Evolutionary conservation across 2,888 invertebrate genomes (phyloP), one percentile per base, ranked within the genome.

Genomic region (Patella ulyssiponensis): DNA sequence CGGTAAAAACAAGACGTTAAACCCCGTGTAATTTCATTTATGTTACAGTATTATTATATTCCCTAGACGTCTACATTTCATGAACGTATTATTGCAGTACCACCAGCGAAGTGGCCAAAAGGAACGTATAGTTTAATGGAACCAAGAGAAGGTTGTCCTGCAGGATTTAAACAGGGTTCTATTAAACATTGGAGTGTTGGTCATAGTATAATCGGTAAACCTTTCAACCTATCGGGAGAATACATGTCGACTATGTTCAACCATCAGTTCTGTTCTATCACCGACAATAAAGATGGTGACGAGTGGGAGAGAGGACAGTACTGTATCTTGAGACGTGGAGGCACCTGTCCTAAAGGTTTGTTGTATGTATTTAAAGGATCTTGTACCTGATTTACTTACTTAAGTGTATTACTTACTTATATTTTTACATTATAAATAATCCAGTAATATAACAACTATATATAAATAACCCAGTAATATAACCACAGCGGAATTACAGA

Each of bases 301-400:
- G 51, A 27, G 7, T 76, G 76, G 76, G 71, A 71, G 3, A 56
- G 12, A 11, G 76, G 76, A 53, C 54, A 52, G 11, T 76, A 76
- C 54, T 76, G 76, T 52, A 76, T 76, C 15, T 64, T 70, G 12
- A 53, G 76, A 17, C 44, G 12, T 12, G 76, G 76, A 27, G 76
- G 54, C 3, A 14, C 15, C 4, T 76, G 76, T 27, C 76, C 76
- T 15, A n/a, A 17, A 56, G 76, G 76, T 76, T n/a, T 17, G 56
- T 44, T 44, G 44, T 44, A 33, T 33, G 33, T 33, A 33, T 33
- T 33, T 33, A 33, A 5, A 4, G 4, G 4, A 5, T 33, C 4
- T 33, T 33, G 3, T 7, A 44, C 44, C 44, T 9, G 44, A 44
- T 44, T 44, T 7, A 7, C 44, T 44, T 9, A 44, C 9, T 7